Evolutionary conservation across 2,797 vertebrate species (phyloP).

Genomic region (Capromys pilorides): DNA sequence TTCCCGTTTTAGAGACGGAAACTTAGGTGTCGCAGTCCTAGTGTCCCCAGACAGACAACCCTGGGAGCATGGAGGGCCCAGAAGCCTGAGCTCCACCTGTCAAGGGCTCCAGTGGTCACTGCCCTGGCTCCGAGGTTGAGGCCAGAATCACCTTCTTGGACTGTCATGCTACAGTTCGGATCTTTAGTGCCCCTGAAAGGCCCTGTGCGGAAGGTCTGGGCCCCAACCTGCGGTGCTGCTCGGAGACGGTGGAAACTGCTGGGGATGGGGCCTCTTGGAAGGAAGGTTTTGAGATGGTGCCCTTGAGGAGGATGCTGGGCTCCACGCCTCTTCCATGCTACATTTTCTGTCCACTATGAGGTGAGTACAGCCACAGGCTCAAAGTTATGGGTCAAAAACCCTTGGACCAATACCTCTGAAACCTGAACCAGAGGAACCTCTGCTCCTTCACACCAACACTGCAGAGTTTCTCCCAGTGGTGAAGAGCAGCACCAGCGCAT

Average conservation of each 20-base stretch:
- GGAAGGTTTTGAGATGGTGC: not conserved
- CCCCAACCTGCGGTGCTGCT: not conserved
- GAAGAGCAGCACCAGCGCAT: not conserved
- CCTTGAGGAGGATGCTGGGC: not conserved
- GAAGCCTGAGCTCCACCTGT: not conserved
- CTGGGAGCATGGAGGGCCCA: not conserved
- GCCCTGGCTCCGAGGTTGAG: not conserved
- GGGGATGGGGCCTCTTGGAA: not conserved
- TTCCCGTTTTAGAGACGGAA: not conserved
- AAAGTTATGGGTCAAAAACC: not conserved
- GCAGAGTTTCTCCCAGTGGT: not conserved
- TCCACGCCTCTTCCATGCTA: not conserved
- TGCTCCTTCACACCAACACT: not conserved
- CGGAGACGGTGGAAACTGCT: not conserved
- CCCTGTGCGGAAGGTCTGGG: not conserved
- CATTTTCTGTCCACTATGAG: not conserved
- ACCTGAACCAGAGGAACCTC: not conserved
- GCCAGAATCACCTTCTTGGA: not conserved
- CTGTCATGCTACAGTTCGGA: not conserved
- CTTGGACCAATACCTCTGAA: not conserved
- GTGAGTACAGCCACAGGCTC: not conserved
- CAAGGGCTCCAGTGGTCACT: not conserved
- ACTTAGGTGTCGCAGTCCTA: fast-evolving
- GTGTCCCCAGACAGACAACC: not conserved
- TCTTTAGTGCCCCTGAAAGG: not conserved